Base-by-base conservation (phyloP, 1,140 invertebrate species). In the Ceratosolen solmsi region DNA sequence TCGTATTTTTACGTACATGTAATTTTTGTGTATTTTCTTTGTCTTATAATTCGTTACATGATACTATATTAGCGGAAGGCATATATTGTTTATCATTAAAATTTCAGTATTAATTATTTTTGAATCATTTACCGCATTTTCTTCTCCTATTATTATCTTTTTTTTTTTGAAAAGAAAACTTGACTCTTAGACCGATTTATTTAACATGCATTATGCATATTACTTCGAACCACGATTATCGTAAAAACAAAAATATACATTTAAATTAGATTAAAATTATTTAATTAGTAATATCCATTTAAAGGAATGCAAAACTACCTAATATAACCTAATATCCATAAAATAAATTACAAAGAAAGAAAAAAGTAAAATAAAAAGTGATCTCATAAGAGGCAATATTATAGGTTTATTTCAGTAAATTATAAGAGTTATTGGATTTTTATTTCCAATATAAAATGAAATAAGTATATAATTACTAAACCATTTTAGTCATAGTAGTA, bases 41-140 rank as follows among this genome's bases (percentile, higher is more conserved):
- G 11, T 51, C 27, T 27, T 82, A 33, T 17, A 20, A 33, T 20
- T 68, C 25, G 20, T 76, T 56, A 76, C 51, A 82, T 27, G 63
- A 82, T 72, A 77, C 38, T 60, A 77, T 68, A 49, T 71, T 78
- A 82, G 75, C 68, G 75, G 80, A 82, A 78, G 74, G 80, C 74
- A 82, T 82, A 82, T 78, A 73, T 77, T 78, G 33, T 81, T 82
- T 82, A 60, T 72, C 25, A 8, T 77, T 72, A 77, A 49, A 60
- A 77, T 33, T 82, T 54, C 13, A 63, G 17, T 63, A 73, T 78
- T 82, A 73, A 41, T 49, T 15, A 36, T 68, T 25, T 65, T 78
- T 30, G 36, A 13, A 51, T 68, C 27, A 27, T 27, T 36, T 56
- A 36, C 20, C 25, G 20, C 3, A 60, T 11, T 22, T 49, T 56